Conservation (phyloP, 1,140 invertebrate genomes). For the Muscidifurax raptorellus region DNA sequence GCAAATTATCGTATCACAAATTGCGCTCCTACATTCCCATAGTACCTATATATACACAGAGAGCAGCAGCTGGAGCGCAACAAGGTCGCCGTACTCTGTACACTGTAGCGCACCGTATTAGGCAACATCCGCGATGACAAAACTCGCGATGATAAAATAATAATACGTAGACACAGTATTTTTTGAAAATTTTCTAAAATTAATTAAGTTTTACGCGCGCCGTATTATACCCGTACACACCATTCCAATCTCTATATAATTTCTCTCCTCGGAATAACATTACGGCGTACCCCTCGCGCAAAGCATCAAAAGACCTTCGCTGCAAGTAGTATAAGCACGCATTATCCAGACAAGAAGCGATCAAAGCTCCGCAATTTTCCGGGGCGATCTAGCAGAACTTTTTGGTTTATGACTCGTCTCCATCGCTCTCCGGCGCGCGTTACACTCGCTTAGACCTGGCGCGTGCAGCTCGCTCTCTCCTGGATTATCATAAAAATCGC, state of each 20-base stretch:
- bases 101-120: not conserved
- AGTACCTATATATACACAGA: not conserved
- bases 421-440: not conserved
- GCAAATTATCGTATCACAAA: not conserved
- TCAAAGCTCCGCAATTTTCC: slow-evolving; percentile 25
- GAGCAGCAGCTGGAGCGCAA: not conserved
- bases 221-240: too few species aligned
- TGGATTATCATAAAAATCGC: slow-evolving; percentile 30
- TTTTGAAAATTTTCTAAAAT: not conserved
- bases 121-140: slow-evolving; percentile 9
- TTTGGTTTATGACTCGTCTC: slow-evolving; percentile 14
- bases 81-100: slow-evolving; percentile 1
- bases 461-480: slow-evolving; percentile 8
- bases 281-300: too few species aligned
- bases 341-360: not conserved
- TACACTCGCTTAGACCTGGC: slow-evolving; percentile 7
- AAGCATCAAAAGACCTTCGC: not conserved
- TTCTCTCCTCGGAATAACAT: too few species aligned
- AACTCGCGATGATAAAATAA: not conserved
- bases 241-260: too few species aligned
- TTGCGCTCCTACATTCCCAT: not conserved
- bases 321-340: not conserved
- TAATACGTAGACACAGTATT: not conserved
- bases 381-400: slow-evolving; percentile 36
- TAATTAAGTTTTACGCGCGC: too few species aligned